A percentile compares a stretch with the other conserved stretches of the same genome.
phyloP scores from a whole-genome alignment of 2,888 invertebrate genomes.

The Nemapogon koenigi region DNA sequence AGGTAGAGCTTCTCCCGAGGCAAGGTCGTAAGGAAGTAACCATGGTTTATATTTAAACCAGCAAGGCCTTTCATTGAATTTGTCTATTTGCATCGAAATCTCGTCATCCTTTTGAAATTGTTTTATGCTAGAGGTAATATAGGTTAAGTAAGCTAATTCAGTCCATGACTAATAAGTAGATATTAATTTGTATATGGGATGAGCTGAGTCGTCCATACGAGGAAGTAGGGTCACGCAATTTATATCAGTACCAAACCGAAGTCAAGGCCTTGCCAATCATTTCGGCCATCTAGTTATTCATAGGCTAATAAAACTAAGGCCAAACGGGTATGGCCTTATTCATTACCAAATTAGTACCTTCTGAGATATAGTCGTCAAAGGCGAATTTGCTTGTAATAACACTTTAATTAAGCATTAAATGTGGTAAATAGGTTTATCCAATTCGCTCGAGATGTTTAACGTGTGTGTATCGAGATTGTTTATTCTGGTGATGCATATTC shows the following conservation, averaged over 20 bases:
- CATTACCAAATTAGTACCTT: slow-evolving; percentile 16
- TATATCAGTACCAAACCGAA: slow-evolving; percentile 42
- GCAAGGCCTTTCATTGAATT: slow-evolving; percentile 14
- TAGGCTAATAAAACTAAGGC: slow-evolving; percentile 52
- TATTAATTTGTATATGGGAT: too few relatives aligned
- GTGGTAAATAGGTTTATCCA: too few relatives aligned
- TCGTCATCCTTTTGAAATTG: too few relatives aligned
- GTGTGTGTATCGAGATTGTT: too few relatives aligned
- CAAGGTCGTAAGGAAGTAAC: slow-evolving; percentile 12
- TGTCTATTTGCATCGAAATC: too few relatives aligned
- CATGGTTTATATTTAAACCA: slow-evolving; percentile 13
- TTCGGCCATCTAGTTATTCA: slow-evolving; percentile 51
- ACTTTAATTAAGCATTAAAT: too few relatives aligned
- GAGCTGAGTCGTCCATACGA: slow-evolving; percentile 41
- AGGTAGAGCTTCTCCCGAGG: slow-evolving; percentile 3
- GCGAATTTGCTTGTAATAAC: too few relatives aligned
- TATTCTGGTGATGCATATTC: slow-evolving; percentile 53
- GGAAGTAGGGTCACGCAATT: slow-evolving; percentile 57
- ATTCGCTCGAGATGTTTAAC: too few relatives aligned
- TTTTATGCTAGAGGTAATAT: too few relatives aligned
- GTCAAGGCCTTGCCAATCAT: slow-evolving; percentile 57
- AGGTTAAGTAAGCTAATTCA: too few relatives aligned
- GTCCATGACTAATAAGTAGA: too few relatives aligned
- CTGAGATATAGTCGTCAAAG: too few relatives aligned
- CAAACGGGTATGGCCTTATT: slow-evolving; percentile 33